Evolutionary conservation across 2,888 invertebrate genomes (phyloP).

Genomic region (Caenorhabditis sp.): DNA sequence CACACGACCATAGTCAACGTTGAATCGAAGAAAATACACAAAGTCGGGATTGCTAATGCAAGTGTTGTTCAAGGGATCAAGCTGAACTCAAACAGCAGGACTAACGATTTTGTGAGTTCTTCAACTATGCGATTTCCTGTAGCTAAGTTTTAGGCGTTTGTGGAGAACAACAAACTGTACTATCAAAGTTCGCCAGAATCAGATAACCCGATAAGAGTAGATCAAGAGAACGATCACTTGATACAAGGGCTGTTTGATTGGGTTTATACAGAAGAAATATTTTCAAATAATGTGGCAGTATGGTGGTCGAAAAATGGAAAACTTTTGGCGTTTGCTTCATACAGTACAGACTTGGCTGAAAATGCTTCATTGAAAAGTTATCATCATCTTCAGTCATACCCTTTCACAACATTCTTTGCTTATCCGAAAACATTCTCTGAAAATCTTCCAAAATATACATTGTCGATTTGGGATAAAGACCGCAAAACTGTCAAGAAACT

Average conservation of each 20-base stretch:
- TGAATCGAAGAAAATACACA: conserved; percentile 15
- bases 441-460: conserved; percentile 46
- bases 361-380: conserved; percentile 23
- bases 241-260: conserved; percentile 77
- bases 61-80: conserved; percentile 44
- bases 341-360: conserved; percentile 38
- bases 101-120: conserved; percentile 55
- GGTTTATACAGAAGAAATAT: conserved; percentile 80
- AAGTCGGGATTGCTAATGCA: conserved; percentile 20
- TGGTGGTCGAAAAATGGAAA: conserved; percentile 87
- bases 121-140: not conserved
- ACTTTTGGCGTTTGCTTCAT: conserved; percentile 78
- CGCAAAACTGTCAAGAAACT: conserved; percentile 28
- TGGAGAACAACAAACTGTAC: conserved; percentile 82
- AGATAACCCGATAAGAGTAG: conserved; percentile 72
- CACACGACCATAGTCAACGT: conserved; percentile 23
- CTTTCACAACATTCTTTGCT: conserved; percentile 23
- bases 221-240: conserved; percentile 19
- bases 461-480: conserved; percentile 57
- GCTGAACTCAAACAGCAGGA: conserved; percentile 53
- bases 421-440: conserved; percentile 63
- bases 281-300: conserved; percentile 75
- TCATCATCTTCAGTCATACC: conserved; percentile 20
- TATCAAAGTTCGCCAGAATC: conserved; percentile 82
- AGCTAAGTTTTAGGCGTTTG: conserved; percentile 69